These are phyloP conservation scores for Eristalinus sepulchralis DNA, from an alignment of 2,888 invertebrate species.

Conservation along the genomic window DNA sequence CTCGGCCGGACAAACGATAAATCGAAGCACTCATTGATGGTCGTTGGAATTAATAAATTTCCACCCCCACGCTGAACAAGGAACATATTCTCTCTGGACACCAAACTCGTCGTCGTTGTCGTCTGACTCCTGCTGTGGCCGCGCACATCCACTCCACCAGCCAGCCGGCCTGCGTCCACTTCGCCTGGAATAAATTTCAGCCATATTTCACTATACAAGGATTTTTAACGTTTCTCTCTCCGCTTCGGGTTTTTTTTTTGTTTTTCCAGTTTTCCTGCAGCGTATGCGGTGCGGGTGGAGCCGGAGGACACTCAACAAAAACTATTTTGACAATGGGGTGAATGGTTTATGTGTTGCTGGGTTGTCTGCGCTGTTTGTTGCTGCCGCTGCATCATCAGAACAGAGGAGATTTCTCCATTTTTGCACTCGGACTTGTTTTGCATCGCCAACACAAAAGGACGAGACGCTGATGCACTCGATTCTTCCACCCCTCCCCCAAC, in stretches of 20 bases:
- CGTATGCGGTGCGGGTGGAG: background rate
- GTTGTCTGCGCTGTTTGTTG: conserved; percentile 43
- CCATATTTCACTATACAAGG: conserved; percentile 67
- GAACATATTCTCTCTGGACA: conserved; percentile 67
- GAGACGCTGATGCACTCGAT: background rate
- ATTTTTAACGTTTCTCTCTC: conserved; percentile 45
- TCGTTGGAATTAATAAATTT: conserved; percentile 69
- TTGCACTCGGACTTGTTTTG: conserved; percentile 59
- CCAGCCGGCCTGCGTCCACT: conserved; percentile 10
- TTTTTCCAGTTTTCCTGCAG: background rate
- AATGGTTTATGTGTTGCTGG: conserved; percentile 52
- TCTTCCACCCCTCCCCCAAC: background rate
- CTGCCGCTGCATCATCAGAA: conserved; percentile 65
- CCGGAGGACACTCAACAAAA: conserved; percentile 34
- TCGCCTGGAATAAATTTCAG: conserved; percentile 63
- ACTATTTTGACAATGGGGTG: conserved; percentile 60
- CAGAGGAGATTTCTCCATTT: conserved; percentile 45
- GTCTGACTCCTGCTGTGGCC: conserved; percentile 23
- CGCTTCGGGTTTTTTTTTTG: background rate
- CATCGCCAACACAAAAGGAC: conserved; percentile 5
- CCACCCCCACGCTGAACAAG: conserved; percentile 46
- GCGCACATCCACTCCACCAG: conserved; percentile 5
- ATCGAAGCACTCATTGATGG: conserved; percentile 67
- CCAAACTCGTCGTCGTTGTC: conserved; percentile 17
- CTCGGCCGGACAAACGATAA: conserved; percentile 53